Base-by-base conservation (phyloP, 1,140 invertebrate genomes). In the Drosophila guanche region DNA sequence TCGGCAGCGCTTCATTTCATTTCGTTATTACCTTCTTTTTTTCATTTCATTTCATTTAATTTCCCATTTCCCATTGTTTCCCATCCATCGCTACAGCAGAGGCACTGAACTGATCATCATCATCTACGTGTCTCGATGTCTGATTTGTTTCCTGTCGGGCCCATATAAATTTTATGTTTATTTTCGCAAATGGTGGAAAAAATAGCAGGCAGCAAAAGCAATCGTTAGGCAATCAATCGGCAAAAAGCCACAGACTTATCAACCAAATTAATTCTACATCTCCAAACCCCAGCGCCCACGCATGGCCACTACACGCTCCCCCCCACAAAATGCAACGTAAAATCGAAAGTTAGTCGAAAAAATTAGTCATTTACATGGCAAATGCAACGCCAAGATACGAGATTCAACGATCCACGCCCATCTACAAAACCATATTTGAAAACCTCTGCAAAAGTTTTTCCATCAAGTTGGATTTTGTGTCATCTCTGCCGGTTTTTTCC, bases 101-200 rank as follows among this genome's bases (percentile, higher is more conserved):
- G 16, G 16, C 16, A 20, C 16, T 20, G 16, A 20, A 20, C 55
- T 50, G 69, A 79, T 80, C 63, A 84, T 84, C 76, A 37, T 37
- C 33, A 27, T 27, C 25, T 37, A 37, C 33, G 33, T 37, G 33
- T 37, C 33, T 37, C 33, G 71, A 86, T 86, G 88, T 90, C 88
- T 90, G 88, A 78, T 90, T 90, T 77, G 72, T 76, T 90, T 90
- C 88, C 88, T 90, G 88, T 84, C 88, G 88, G 65, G 88, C 88
- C 88, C 88, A 90, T 88, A 90, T 88, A 78, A 69, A 62, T 48
- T 76, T 72, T 71, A 61, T 65, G 70, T 72, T 58, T 67, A 76
- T 76, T 70, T 45, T 51, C 70, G 62, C 51, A 57, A 73, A 66
- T 53, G 61, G 73, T 50, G 61, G 63, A 76, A 60, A 55, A 20